Base-by-base conservation (phyloP, 2,888 invertebrate genomes). In the Aporophyla lueneburgensis region DNA sequence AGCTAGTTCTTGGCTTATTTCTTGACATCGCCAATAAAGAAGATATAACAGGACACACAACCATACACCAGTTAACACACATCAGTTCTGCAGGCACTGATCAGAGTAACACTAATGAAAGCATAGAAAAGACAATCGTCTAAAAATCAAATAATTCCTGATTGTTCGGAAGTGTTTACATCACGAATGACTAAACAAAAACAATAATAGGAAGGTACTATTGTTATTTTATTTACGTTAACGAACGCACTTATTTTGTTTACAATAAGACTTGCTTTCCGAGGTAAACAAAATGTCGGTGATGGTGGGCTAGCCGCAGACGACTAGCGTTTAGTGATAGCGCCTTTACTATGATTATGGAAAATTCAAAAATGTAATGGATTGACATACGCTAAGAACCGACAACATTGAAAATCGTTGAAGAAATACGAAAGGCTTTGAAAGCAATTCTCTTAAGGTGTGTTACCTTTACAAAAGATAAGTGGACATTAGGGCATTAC, bases 101-200 rank as follows among this genome's bases (percentile, higher is more conserved):
- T 68, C n/a, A 40, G 49, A 27, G 40, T 14, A 9, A 33, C n/a
- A 46, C 66, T n/a, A 66, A 7, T n/a, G 12, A 68, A 24, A 19
- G 49, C 19, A 40, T 4, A 24, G 21, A 53, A 53, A 24, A 40
- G 9, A 70, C 40, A 43, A 53, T 70, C 2, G 70, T 21, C 10
- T 6, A 49, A 46, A 49, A 24, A 24, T 21, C 21, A 33, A 54
- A 49, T 46, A 19, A 27, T 63, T 65, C 7, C 16, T 53, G 59
- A 61, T 74, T 74, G 61, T 74, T 12, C 14, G 19, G n/a, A 14
- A n/a, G 1, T 46, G 40, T 74, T 61, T 19, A 27, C n/a, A 49
- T 40, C 10, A 40, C 1, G 21, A n/a, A 59, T 51, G 27, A 43
- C 74, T 51, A 74, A 53, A 74, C 65, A 49, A 66, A n/a, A 40